These are phyloP conservation scores for Smittia aterrima DNA, from an alignment of 2,888 invertebrate species.

Conservation along the genomic window DNA sequence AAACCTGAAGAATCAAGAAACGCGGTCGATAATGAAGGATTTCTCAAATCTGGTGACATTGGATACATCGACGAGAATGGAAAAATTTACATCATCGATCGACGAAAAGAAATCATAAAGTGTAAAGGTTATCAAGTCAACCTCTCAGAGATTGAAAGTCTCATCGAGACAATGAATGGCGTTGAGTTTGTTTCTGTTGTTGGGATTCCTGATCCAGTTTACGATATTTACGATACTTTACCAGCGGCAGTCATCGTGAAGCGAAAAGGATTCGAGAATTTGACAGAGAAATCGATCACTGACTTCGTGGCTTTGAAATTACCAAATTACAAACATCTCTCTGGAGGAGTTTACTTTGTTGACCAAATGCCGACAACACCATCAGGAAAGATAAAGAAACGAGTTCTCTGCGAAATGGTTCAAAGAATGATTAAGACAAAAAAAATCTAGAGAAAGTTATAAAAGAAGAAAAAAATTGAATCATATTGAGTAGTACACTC, in stretches of 20 bases:
- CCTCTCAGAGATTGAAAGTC: conserved; percentile 39
- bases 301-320: not conserved
- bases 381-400: conserved; percentile 17
- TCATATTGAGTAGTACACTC: too few species aligned
- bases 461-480: too few species aligned
- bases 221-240: too few species aligned
- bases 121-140: conserved; percentile 20
- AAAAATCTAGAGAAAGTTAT: too few species aligned
- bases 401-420: not conserved
- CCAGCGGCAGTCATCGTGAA: too few species aligned
- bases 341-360: conserved; percentile 32
- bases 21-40: conserved; percentile 23
- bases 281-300: not conserved
- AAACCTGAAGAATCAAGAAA: not conserved
- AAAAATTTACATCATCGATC: conserved; percentile 32
- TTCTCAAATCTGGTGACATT: conserved; percentile 41
- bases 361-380: conserved; percentile 34
- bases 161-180: conserved; percentile 26
- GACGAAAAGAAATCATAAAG: conserved; percentile 42
- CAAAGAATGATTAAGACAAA: too few species aligned
- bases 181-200: conserved; percentile 12
- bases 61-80: conserved; percentile 42
- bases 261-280: not conserved
- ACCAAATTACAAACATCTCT: conserved; percentile 6
- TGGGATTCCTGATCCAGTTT: conserved; percentile 5